Percentiles rank a stretch among this genome's conserved stretches.
These are phyloP conservation scores for Anastatus disparis DNA, from an alignment of 1,140 invertebrate species.

Conservation along the genomic window DNA sequence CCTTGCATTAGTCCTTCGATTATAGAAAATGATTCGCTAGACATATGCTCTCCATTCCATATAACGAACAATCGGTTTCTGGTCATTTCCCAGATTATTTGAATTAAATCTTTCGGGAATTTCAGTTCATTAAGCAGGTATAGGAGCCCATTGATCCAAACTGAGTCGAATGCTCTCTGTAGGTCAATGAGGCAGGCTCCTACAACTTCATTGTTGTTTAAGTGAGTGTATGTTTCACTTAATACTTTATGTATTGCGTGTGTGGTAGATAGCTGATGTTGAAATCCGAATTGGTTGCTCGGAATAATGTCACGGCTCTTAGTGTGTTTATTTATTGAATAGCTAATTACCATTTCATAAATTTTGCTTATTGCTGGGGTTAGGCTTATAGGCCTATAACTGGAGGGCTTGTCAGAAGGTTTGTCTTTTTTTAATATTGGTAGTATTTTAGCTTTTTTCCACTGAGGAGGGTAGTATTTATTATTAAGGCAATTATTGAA, in stretches of 20 bases:
- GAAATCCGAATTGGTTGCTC: conserved; percentile 41
- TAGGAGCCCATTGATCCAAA: conserved; percentile 45
- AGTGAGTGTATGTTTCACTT: conserved; percentile 27
- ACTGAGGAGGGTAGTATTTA: background rate
- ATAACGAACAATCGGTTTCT: conserved; percentile 6
- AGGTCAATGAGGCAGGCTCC: conserved; percentile 51
- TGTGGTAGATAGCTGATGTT: conserved; percentile 34
- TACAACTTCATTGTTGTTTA: conserved; percentile 44
- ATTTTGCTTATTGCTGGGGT: conserved; percentile 40
- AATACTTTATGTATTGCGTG: conserved; percentile 37
- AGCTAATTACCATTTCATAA: conserved; percentile 46
- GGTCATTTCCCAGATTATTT: conserved; percentile 41
- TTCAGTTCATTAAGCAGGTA: conserved; percentile 39
- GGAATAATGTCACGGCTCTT: conserved; percentile 44
- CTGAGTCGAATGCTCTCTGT: conserved; percentile 49
- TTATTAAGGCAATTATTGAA: background rate
- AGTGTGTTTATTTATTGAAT: conserved; percentile 20
- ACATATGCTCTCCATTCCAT: background rate
- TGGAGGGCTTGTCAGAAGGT: background rate
- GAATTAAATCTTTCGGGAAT: conserved; percentile 36
- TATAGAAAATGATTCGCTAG: background rate
- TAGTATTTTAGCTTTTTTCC: background rate
- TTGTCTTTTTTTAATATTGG: background rate
- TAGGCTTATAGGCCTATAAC: conserved; percentile 32
- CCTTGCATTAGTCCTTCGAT: conserved; percentile 21